Conservation (phyloP, 2,797 vertebrate species). For the Mormyrops attenuatus region DNA sequence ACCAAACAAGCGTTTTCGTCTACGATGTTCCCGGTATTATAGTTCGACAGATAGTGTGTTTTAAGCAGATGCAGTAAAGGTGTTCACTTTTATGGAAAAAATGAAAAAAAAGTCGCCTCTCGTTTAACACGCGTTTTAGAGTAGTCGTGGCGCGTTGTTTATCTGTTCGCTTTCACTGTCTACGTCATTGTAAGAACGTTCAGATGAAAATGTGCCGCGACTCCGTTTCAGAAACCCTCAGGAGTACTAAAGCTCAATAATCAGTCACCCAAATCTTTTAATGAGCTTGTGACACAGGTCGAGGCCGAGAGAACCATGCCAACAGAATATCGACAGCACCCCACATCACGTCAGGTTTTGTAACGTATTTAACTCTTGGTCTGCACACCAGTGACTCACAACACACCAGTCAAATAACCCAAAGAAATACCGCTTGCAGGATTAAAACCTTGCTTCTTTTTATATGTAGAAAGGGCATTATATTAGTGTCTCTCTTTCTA, state of each 20-base stretch:
- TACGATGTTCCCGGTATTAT: neutral
- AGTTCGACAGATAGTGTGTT: neutral
- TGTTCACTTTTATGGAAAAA: neutral
- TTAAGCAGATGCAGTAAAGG: neutral
- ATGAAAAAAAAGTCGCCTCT: neutral
- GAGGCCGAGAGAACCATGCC: neutral
- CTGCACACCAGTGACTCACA: neutral
- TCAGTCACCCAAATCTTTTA: neutral
- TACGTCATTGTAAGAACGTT: neutral
- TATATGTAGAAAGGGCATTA: neutral
- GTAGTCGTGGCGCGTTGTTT: neutral
- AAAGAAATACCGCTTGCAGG: neutral
- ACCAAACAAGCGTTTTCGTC: neutral
- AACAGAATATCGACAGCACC: neutral
- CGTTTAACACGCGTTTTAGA: neutral
- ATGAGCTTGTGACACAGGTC: neutral
- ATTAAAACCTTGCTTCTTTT: neutral
- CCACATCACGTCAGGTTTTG: neutral
- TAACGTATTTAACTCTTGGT: neutral
- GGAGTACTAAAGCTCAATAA: neutral
- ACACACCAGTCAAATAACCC: neutral
- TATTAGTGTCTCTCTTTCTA: neutral
- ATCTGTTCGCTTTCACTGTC: neutral
- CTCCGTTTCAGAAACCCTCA: neutral
- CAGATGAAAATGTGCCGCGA: neutral